Conservation (phyloP, 2,888 invertebrate species). For the Hypercompe scribonia region DNA sequence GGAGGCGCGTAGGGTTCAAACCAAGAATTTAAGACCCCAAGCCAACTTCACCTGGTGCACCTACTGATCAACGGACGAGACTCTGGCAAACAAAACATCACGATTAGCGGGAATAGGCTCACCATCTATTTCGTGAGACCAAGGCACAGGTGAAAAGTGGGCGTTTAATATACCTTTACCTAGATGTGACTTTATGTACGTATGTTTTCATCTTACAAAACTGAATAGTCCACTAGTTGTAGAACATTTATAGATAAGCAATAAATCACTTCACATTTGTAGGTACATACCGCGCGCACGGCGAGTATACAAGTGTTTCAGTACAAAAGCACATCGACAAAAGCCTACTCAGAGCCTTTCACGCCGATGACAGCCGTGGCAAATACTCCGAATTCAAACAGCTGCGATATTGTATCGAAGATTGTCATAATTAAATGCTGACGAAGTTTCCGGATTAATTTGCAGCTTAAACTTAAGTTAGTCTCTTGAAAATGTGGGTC, state of each 20-base stretch:
- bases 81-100: too few relatives aligned
- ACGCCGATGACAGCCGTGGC: conserved; percentile 48
- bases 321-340: conserved; percentile 47
- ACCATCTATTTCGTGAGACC: too few relatives aligned
- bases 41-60: too few relatives aligned
- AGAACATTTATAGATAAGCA: conserved; percentile 35
- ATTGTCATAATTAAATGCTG: conserved; percentile 23
- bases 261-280: conserved; percentile 52
- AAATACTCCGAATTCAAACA: conserved; percentile 51
- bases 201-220: conserved; percentile 1
- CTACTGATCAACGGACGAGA: too few relatives aligned
- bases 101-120: too few relatives aligned
- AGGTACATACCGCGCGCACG: conserved; percentile 33
- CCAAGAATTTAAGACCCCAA: too few relatives aligned
- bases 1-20: too few relatives aligned
- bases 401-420: conserved; percentile 30
- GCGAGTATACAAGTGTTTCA: conserved; percentile 43
- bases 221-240: conserved; percentile 32
- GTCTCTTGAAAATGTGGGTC: conserved; percentile 1
- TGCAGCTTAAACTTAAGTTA: conserved; percentile 16
- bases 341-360: conserved; percentile 47
- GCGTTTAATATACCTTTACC: too few relatives aligned
- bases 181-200: too few relatives aligned
- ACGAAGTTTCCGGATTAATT: conserved; percentile 22
- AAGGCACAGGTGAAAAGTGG: too few relatives aligned